Base-by-base conservation (phyloP, 2,797 vertebrate species). In the Neopelma chrysocephalum region DNA sequence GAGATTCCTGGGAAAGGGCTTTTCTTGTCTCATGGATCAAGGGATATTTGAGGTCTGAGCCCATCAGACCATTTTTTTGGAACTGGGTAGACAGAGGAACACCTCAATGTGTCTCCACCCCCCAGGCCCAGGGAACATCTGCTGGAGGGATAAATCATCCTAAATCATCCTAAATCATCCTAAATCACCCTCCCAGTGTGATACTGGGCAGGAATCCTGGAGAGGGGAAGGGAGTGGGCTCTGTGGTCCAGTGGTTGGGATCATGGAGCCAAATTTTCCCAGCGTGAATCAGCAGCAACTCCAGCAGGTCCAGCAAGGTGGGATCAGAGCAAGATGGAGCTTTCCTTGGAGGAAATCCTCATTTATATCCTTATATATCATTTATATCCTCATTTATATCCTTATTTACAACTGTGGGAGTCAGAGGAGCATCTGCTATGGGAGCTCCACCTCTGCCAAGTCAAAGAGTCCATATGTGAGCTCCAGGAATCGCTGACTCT, bases 391-490 rank as follows among this genome's bases (percentile, higher is more conserved):
- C 48, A 15, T 50, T 50, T 50, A 26, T 5, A 50, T 50, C 48
- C 48, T 2, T 50, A 26, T 50, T 95, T 70, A 69, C 75, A 82
- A 73, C 86, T 87, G 54, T 12, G 9, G 42, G 87, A 90, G 60
- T 32, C 86, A 65, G 50, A 70, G 26, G 36, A 93, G 58, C 89
- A 73, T 87, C 89, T 87, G 45, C 78, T 56, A 66, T 43, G 47
- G 0, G 1, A 56, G 56, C n/a, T 84, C 27, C 45, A 56, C 16
- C 38, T 78, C 65, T 87, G 87, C 82, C 75, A 90, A 85, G 42
- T 43, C 70, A 77, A 72, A 42, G 82, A 56, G 50, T 14, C 0
- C 0, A 20, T 27, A 40, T 48, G 51, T 20, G 57, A 82, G 36
- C 3, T 0, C 0, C 0, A n/a, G 62, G 73, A 87, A 69, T 42